Evolutionary conservation across 2,888 invertebrate genomes (phyloP), one percentile per base, ranked within the genome.

Genomic region (Omphaloscelis lunosa): DNA sequence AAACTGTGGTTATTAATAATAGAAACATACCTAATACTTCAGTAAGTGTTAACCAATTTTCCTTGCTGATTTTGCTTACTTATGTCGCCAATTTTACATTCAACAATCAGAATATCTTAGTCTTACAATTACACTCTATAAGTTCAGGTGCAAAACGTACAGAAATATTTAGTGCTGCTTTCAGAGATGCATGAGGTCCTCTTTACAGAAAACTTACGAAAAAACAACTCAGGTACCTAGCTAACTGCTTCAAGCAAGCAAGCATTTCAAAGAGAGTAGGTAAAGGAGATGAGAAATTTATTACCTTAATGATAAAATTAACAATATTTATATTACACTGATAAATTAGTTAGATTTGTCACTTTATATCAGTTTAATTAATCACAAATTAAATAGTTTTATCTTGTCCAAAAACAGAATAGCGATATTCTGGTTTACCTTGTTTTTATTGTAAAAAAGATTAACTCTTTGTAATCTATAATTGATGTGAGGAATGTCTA

Each of bases 401-500:
- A 39, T 65, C 17, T n/a, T 29, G 15, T n/a, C 8, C 3, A 29
- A 11, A 59, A 41, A 58, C 15, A 5, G 39, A 72, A 29, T 5
- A 34, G 20, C 20, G 1, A 68, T 51, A 11, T 48, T 53, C 27
- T 29, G n/a, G 15, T 63, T 29, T 17, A 27, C 9, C 27, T 62
- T 39, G 17, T 41, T 41, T 48, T 48, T 48, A 17, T 48, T 12
- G 20, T 45, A 45, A 45, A 41, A 41, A 27, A 29, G 11, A 11
- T 53, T 23, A 8, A 27, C 7, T 2, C 15, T 79, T 45, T 39
- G 15, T 39, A n/a, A 3, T 34, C 7, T n/a, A 15, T 39, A 48
- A 39, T 56, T 27, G 27, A 62, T 48, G 34, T 56, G 29, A 12
- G 20, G 34, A 61, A 62, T 53, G 8, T 58, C 20, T 67, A 79